These are phyloP conservation scores for Syngnathus typhle DNA, from an alignment of 2,113 vertebrate species.

Conservation along the genomic window DNA sequence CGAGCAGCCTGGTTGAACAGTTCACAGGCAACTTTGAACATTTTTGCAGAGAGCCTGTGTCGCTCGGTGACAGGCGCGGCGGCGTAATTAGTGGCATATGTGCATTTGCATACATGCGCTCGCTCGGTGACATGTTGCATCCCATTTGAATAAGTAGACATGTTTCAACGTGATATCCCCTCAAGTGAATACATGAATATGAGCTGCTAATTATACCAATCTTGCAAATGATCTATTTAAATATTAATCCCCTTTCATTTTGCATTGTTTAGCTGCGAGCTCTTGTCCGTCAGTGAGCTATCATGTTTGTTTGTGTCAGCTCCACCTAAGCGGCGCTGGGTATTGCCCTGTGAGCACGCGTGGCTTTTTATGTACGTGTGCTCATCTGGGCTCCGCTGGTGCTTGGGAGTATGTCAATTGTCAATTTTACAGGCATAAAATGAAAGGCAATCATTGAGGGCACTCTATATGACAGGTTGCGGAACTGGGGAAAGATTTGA, in stretches of 20 bases:
- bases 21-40: slow-evolving; percentile 67
- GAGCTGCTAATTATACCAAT: slow-evolving; percentile 72
- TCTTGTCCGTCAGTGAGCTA: slow-evolving; percentile 57
- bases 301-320: slow-evolving; percentile 64
- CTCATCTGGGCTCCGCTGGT: slow-evolving; percentile 41
- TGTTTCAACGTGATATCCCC: slow-evolving; percentile 69
- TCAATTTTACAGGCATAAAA: slow-evolving; percentile 36
- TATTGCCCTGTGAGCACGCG: slow-evolving; percentile 44
- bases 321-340: slow-evolving; percentile 52
- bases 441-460: slow-evolving; percentile 44
- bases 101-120: slow-evolving; percentile 68
- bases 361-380: slow-evolving; percentile 9
- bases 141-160: slow-evolving; percentile 67
- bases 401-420: slow-evolving; percentile 26
- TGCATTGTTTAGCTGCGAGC: slow-evolving; percentile 64
- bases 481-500: slow-evolving; percentile 19
- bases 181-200: slow-evolving; percentile 75
- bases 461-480: slow-evolving; percentile 33
- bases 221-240: slow-evolving; percentile 74
- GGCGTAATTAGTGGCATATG: slow-evolving; percentile 70
- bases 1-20: slow-evolving; percentile 58
- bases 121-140: slow-evolving; percentile 65
- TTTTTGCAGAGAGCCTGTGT: slow-evolving; percentile 55
- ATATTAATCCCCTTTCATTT: slow-evolving; percentile 72
- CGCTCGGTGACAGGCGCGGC: slow-evolving; percentile 64